Base-by-base conservation (phyloP, 64 coral and sea anemone species). In the Actinia equina region DNA sequence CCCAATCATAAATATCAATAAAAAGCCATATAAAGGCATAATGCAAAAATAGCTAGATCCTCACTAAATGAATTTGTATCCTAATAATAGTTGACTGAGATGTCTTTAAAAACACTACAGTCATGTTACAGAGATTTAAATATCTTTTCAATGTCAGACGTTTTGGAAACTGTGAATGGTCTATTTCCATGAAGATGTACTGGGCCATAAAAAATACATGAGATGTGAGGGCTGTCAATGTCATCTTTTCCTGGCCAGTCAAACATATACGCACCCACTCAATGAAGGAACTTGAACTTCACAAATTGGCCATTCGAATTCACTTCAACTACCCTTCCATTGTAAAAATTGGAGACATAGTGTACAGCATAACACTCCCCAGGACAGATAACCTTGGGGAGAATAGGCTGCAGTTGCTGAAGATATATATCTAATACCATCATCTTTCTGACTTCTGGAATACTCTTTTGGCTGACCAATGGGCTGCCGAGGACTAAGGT, bases 261-360 rank as follows among this genome's bases (percentile, higher is more conserved):
- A 25, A 92, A 92, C 15, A 88, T 52, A 44, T 25, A 83, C 15
- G 61, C 77, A 13, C 85, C 27, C 11, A 26, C 77, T 5, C 43
- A 56, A 78, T 92, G 86, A 0, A 88, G 86, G 78, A 92, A 92
- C 91, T 88, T 92, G 26, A 74, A 82, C 4, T 56, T 45, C 27
- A 64, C 62, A 14, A 54, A 42, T 37, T 37, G 30, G 30, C 30
- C 30, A 37, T 37, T 37, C 30, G 30, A 37, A 63, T 63, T 18
- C 60, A 63, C 60, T 63, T 63, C 60, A 18, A 63, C 14, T 13
- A 63, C 60, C 19, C 60, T 63, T 18, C 60, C 60, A 63, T 17
- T 63, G 60, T 63, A 63, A 63, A 63, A 63, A 17, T 13, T 63
- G 10, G 14, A 17, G 60, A 63, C 60, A 63, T 17, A 63, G 19